phyloP scores from a whole-genome alignment of 2,113 vertebrate genomes.

The Dicerorhinus sumatrensis region DNA sequence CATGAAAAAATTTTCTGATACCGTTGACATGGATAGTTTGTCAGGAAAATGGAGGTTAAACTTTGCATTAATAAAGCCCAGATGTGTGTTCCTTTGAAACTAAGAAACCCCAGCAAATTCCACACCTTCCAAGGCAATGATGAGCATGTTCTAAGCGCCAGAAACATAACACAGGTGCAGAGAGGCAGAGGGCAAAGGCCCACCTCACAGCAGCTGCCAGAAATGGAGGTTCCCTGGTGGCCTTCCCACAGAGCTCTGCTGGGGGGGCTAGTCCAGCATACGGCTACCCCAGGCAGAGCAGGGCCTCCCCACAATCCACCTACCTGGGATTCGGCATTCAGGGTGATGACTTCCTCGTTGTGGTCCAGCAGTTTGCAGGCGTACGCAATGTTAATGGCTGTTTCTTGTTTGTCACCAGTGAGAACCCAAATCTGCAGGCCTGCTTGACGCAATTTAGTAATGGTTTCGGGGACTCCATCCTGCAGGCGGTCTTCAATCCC shows the following conservation, averaged over 20 bases:
- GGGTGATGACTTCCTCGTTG: constrained; percentile 94
- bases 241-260: background rate
- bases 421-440: constrained; percentile 99
- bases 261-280: fast-evolving
- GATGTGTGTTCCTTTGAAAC: background rate
- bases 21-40: background rate
- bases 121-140: background rate
- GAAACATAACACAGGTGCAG: background rate
- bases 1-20: background rate
- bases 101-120: background rate
- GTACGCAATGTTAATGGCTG: constrained; percentile 96
- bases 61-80: background rate
- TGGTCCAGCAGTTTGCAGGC: constrained; percentile 97
- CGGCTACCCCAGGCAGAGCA: background rate
- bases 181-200: background rate
- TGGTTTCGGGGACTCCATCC: constrained; percentile 97
- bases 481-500: constrained; percentile 97
- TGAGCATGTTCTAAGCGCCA: background rate
- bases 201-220: background rate
- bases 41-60: background rate
- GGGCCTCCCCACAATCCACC: background rate
- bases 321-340: constrained; percentile 97
- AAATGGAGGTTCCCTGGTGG: background rate
- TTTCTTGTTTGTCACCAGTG: constrained; percentile 99
- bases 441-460: constrained; percentile 92